Percentiles rank a stretch among this genome's conserved stretches.
These are phyloP conservation scores for Drosophila melanica DNA, from an alignment of 1,140 invertebrate genomes.

Conservation along the genomic window DNA sequence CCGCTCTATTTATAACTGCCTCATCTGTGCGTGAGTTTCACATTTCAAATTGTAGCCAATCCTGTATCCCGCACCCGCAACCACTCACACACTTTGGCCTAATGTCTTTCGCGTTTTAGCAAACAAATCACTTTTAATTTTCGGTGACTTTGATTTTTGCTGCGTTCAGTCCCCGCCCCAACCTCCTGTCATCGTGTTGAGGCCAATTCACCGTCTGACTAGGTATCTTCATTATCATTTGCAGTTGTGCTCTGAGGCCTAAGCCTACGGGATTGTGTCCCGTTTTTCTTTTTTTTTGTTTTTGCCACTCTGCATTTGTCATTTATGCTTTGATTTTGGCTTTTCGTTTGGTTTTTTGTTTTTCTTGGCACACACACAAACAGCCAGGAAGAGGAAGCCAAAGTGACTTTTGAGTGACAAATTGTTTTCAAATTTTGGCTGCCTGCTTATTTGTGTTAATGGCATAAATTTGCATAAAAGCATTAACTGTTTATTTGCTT, in stretches of 20 bases:
- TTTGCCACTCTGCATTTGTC: constrained; percentile 64
- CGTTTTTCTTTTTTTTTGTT: constrained; percentile 10
- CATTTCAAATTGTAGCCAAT: constrained; percentile 62
- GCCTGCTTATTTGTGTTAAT: constrained; percentile 80
- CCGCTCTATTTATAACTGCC: constrained; percentile 72
- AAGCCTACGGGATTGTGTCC: constrained; percentile 8
- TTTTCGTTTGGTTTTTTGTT: constrained; percentile 39
- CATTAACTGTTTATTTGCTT: constrained; percentile 82
- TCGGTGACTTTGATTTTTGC: constrained; percentile 80
- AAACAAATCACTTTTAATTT: constrained; percentile 83
- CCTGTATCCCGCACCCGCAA: not conserved
- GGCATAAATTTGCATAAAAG: constrained; percentile 83
- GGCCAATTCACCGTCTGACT: constrained; percentile 56
- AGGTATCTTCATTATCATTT: constrained; percentile 76
- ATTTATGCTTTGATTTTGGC: constrained; percentile 70
- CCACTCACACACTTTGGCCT: constrained; percentile 14
- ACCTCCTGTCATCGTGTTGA: not conserved
- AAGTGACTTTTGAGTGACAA: constrained; percentile 82
- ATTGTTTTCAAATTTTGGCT: constrained; percentile 80
- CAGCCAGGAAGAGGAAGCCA: constrained; percentile 37
- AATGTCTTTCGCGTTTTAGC: constrained; percentile 76
- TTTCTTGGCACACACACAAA: constrained; percentile 26
- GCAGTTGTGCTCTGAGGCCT: constrained; percentile 30
- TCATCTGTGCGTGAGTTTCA: constrained; percentile 70
- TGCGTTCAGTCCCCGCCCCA: constrained; percentile 4